Evolutionary conservation across 2,797 vertebrate genomes (phyloP), one percentile per base, ranked within the genome.

Genomic region (Hemibagrus guttatus): DNA sequence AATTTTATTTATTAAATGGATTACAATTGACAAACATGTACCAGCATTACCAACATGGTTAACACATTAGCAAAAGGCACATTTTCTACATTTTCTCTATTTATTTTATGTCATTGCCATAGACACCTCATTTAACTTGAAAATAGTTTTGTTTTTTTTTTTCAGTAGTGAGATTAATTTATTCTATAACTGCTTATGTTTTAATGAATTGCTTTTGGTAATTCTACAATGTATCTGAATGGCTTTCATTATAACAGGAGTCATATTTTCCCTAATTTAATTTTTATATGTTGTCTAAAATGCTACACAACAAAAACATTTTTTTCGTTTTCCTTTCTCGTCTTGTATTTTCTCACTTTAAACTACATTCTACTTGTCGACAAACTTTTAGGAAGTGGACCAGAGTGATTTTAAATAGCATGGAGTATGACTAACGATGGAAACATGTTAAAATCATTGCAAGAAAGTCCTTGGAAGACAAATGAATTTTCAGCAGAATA

Each of bases 401-500:
- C 95, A 94, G 96, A 96, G 95, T 97, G 95, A 95, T 94, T 96
- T 96, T 96, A 96, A 96, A 97, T 96, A 96, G 96, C 95, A 95
- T 93, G 93, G 95, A 95, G 95, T 96, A 95, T 97, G 97, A 97
- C 96, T 97, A 97, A 98, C 96, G 96, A 95, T 91, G 92, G 94
- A 96, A 96, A 95, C 96, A 96, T 96, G 96, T 96, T 96, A 96
- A 97, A 97, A 97, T 96, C 96, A 96, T 96, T 95, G 96, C 96
- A 95, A 96, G 96, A 97, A 96, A 96, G 96, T 97, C 96, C 96
- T 97, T 96, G 96, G 96, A 97, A 97, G 97, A 97, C 96, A 95
- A 97, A 98, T 97, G 96, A 94, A 97, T 97, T 97, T 97, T 97
- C 96, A 96, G 96, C 96, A 97, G 96, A 97, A 97, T 97, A 97